phyloP scores from a whole-genome alignment of 2,113 vertebrate species.

The Cryptomyrus ogoouensis region DNA sequence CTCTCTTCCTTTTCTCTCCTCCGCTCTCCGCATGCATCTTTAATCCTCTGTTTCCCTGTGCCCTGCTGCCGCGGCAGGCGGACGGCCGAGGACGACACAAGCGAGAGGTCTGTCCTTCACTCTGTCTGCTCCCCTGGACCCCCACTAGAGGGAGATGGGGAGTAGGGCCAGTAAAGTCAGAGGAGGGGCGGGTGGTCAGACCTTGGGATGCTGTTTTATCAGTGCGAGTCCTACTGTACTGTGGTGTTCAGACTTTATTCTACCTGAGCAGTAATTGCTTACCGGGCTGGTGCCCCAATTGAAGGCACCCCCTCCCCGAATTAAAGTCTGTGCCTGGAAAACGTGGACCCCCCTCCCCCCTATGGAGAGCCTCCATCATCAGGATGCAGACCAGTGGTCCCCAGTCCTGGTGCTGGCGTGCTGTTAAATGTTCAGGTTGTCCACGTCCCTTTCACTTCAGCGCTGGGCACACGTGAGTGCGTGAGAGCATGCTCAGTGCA shows the following conservation, averaged over 20 bases:
- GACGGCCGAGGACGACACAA: slow-evolving; percentile 18
- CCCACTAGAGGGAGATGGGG: slow-evolving; percentile 6
- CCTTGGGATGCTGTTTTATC: background rate
- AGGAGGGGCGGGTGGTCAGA: background rate
- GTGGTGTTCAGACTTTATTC: background rate
- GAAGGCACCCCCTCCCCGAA: background rate
- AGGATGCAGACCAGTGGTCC: background rate
- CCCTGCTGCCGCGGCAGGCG: slow-evolving; percentile 21
- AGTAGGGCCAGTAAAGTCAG: background rate
- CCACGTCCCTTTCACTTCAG: background rate
- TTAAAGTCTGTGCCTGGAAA: background rate
- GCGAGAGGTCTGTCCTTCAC: slow-evolving; percentile 23
- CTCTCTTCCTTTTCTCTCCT: slow-evolving; percentile 16
- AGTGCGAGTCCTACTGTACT: background rate
- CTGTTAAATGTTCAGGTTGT: background rate
- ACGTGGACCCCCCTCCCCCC: background rate
- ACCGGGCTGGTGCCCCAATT: background rate
- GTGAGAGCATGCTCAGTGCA: background rate
- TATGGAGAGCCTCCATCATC: background rate
- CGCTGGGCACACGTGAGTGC: background rate
- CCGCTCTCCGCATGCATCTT: slow-evolving; percentile 14
- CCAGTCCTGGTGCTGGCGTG: background rate
- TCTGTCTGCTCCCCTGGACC: slow-evolving; percentile 11
- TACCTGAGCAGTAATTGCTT: background rate
- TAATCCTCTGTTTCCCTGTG: slow-evolving; percentile 24